Evolutionary conservation across 1,140 invertebrate species (phyloP).

Genomic region (Lepidurus couesii): DNA sequence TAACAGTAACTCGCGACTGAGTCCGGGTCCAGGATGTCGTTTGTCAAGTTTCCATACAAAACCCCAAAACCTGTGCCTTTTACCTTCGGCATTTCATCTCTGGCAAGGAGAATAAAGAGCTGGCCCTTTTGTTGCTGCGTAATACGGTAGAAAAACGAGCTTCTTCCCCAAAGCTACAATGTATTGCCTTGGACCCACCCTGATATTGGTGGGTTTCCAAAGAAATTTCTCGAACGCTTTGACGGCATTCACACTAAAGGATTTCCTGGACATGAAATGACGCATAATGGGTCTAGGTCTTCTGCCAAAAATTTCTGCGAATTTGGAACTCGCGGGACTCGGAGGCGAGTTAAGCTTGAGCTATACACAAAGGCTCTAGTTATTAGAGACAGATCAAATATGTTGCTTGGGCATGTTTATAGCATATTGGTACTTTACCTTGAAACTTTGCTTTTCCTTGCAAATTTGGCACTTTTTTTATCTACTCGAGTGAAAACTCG

Average conservation of each 20-base stretch:
- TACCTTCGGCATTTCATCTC: neutral
- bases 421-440: too few relatives aligned
- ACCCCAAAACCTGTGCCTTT: neutral
- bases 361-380: too few relatives aligned
- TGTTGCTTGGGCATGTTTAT: too few relatives aligned
- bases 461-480: neutral
- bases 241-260: too few relatives aligned
- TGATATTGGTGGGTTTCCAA: neutral
- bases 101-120: neutral
- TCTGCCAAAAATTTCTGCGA: too few relatives aligned
- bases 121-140: neutral
- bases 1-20: neutral
- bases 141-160: neutral
- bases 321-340: too few relatives aligned
- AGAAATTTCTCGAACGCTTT: neutral
- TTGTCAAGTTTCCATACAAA: conserved; percentile 14
- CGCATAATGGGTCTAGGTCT: too few relatives aligned
- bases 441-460: neutral
- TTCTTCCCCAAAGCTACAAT: neutral
- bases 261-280: too few relatives aligned
- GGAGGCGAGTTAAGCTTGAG: too few relatives aligned
- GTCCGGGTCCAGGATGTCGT: neutral
- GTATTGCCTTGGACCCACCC: neutral
- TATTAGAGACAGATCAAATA: too few relatives aligned
- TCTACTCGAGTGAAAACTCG: too few relatives aligned